Evolutionary conservation across 1,140 invertebrate species (phyloP).

Genomic region (Kradibia gibbosae): DNA sequence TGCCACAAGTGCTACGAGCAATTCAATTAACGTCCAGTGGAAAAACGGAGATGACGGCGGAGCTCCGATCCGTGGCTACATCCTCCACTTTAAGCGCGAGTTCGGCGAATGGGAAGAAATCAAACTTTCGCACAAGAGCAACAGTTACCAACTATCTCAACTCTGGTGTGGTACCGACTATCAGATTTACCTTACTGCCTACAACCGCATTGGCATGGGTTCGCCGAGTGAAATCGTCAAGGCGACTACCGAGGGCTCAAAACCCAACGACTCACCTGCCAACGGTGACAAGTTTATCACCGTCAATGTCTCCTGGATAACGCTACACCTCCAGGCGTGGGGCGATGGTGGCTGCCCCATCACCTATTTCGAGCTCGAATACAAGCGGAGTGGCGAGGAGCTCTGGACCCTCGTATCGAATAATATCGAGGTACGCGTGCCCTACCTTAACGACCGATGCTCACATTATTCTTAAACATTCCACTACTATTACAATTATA

Average conservation of each 20-base stretch:
- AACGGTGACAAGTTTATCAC: conserved; percentile 80
- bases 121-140: conserved; percentile 84
- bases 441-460: not conserved
- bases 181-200: conserved; percentile 90
- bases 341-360: conserved; percentile 92
- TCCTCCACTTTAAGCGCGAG: conserved; percentile 90
- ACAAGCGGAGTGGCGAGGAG: conserved; percentile 75
- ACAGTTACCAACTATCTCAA: conserved; percentile 83
- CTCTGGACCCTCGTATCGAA: conserved; percentile 76
- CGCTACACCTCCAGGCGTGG: conserved; percentile 90
- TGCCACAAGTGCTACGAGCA: conserved; percentile 74
- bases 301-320: conserved; percentile 91
- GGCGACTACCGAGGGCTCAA: conserved; percentile 87
- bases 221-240: conserved; percentile 89
- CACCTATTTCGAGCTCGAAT: conserved; percentile 89
- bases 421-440: conserved; percentile 72
- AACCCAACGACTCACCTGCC: conserved; percentile 82
- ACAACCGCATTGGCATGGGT: conserved; percentile 90
- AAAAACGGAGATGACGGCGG: conserved; percentile 73
- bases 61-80: conserved; percentile 79
- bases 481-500: no score
- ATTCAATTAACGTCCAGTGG: conserved; percentile 75
- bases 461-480: not conserved
- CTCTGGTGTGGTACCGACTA: conserved; percentile 91
- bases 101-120: conserved; percentile 91